phyloP scores from a whole-genome alignment of 92 coral and sea anemone genomes.

The Pocillopora grandis region DNA sequence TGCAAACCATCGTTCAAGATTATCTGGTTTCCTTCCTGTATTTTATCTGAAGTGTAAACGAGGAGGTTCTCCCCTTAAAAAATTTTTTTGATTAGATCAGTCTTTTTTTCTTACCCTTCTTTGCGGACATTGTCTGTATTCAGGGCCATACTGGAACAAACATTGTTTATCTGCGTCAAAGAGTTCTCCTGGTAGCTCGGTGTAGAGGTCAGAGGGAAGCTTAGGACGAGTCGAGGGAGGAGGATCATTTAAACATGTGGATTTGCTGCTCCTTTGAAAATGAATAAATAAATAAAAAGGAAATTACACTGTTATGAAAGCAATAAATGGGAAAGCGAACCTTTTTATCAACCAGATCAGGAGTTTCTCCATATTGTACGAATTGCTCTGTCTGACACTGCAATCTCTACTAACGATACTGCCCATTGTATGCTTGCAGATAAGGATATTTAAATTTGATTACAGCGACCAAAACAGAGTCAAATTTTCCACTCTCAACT shows the following conservation, averaged over 20 bases:
- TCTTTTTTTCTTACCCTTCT: conserved; percentile 11
- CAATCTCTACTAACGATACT: no score
- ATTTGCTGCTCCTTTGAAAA: conserved; percentile 28
- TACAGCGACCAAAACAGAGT: no score
- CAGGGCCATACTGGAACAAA: conserved; percentile 46
- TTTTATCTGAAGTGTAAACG: not conserved
- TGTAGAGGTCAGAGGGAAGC: conserved; percentile 29
- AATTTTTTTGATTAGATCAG: not conserved
- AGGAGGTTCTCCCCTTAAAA: not conserved
- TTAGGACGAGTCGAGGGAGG: conserved; percentile 60
- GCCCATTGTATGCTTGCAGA: no score
- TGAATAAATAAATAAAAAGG: not conserved
- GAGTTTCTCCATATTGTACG: no score
- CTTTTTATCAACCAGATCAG: no score
- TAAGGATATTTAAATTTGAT: no score
- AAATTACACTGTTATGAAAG: no score
- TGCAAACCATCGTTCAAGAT: not conserved
- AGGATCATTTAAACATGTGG: conserved; percentile 63
- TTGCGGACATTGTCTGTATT: conserved; percentile 49
- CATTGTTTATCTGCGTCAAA: conserved; percentile 76
- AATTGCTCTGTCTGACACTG: no score
- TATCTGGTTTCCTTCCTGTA: not conserved
- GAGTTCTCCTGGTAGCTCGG: conserved; percentile 72
- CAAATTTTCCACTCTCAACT: no score
- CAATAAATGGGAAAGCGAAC: no score